A percentile compares a stretch with the other conserved stretches of the same genome.
Evolutionary conservation across 2,113 vertebrate genomes (phyloP).

Genomic region (Brachypteracias leptosomus): DNA sequence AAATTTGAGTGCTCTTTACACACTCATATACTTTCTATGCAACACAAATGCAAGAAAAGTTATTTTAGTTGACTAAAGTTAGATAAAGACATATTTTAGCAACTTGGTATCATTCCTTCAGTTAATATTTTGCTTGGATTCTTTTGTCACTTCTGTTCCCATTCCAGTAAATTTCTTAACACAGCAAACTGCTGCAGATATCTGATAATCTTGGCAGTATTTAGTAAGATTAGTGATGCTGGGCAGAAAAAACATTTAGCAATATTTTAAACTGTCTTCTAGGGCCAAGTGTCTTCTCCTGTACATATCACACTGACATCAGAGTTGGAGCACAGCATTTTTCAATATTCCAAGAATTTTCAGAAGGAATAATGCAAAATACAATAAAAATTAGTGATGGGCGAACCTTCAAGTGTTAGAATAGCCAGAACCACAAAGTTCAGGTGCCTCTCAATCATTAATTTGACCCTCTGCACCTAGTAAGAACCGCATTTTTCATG

Average conservation of each 20-base stretch:
- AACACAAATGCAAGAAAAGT: background rate
- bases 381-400: constrained; percentile 56
- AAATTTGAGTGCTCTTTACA: background rate
- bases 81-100: background rate
- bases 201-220: background rate
- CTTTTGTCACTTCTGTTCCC: background rate
- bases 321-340: constrained; percentile 5
- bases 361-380: background rate
- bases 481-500: background rate
- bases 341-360: background rate
- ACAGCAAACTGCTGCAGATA: background rate
- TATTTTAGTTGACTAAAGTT: background rate
- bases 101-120: background rate
- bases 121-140: background rate
- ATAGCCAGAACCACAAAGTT: background rate
- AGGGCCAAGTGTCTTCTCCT: background rate
- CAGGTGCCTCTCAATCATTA: background rate
- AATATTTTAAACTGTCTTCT: background rate
- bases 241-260: background rate
- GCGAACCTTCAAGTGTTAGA: constrained; percentile 38
- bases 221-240: background rate
- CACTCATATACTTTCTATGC: background rate
- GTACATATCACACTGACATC: background rate
- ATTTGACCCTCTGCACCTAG: background rate
- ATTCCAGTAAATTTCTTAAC: background rate